Evolutionary conservation across 2,113 vertebrate species (phyloP), one percentile per base, ranked within the genome.

Genomic region (Sphaerodactylus townsendi): DNA sequence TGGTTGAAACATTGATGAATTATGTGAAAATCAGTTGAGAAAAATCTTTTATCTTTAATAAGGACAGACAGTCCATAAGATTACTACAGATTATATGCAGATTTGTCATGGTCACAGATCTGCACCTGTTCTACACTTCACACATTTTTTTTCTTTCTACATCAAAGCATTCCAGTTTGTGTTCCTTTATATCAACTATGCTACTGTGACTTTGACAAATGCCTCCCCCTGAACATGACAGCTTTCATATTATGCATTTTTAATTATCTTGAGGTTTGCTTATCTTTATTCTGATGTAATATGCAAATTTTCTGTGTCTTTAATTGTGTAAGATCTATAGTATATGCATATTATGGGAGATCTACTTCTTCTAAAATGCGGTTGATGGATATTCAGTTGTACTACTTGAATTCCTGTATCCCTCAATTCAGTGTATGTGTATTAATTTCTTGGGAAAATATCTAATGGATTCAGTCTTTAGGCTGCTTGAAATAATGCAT

Each of bases 61-160:
- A 83, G 90, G 82, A 93, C 87, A 88, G 90, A 91, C 92, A 87
- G 91, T 77, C 83, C 69, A 30, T 85, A 87, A 93, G 93, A 95
- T 96, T 96, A 95, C 69, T 84, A 82, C 90, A 93, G 90, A 96
- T 96, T 96, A 94, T 95, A 93, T 96, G 92, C 91, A 94, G 89
- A 96, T 97, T 97, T 95, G 94, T 94, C 94, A 94, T 95, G 89
- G 95, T 96, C 92, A 87, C 97, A 96, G 96, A 96, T 96, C 94
- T 94, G 91, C 96, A 96, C 94, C 95, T 97, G 93, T 94, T 96
- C 85, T 83, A 50, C 59, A 70, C 87, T 94, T 96, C 93, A 92
- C 93, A 91, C 79, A 44, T 96, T 92, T 94, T 92, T 94, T 94
- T 96, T 95, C 96, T 95, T 94, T 94, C 95, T 89, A 96, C 93